Evolutionary conservation across 2,113 vertebrate species (phyloP).

Genomic region (Nipponia nippon): DNA sequence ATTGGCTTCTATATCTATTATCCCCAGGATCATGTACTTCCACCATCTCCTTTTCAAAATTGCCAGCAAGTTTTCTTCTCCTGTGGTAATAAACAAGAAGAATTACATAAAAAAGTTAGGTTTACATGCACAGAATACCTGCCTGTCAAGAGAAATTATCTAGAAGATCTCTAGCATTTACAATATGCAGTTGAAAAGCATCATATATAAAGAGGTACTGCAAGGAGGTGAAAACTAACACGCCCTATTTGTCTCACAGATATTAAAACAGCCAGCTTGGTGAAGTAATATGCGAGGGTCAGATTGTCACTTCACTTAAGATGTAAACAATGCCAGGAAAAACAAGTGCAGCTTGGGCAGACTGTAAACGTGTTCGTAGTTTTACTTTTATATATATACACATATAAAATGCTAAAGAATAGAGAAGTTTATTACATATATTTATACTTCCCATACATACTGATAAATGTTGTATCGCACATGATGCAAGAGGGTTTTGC

Average conservation of each 20-base stretch:
- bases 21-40: constrained; percentile 96
- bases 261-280: neutral
- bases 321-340: neutral
- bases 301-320: neutral
- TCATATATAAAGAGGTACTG: neutral
- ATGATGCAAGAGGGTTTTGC: neutral
- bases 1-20: constrained; percentile 95
- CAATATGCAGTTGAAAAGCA: neutral
- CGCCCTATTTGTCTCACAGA: neutral
- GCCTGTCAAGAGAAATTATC: neutral
- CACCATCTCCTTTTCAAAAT: constrained; percentile 95
- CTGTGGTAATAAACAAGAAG: constrained; percentile 68
- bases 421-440: neutral
- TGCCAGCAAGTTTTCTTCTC: constrained; percentile 93
- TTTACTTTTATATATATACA: neutral
- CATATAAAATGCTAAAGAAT: neutral
- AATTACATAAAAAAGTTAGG: constrained; percentile 1
- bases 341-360: neutral
- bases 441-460: neutral
- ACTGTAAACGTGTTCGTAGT: neutral
- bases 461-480: neutral
- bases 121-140: neutral
- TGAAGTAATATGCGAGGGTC: neutral
- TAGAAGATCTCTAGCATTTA: neutral
- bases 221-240: neutral